A percentile compares a stretch with the other conserved stretches of the same genome.
These are phyloP conservation scores for Scaptomyza montana DNA, from an alignment of 1,140 invertebrate genomes.

Conservation along the genomic window DNA sequence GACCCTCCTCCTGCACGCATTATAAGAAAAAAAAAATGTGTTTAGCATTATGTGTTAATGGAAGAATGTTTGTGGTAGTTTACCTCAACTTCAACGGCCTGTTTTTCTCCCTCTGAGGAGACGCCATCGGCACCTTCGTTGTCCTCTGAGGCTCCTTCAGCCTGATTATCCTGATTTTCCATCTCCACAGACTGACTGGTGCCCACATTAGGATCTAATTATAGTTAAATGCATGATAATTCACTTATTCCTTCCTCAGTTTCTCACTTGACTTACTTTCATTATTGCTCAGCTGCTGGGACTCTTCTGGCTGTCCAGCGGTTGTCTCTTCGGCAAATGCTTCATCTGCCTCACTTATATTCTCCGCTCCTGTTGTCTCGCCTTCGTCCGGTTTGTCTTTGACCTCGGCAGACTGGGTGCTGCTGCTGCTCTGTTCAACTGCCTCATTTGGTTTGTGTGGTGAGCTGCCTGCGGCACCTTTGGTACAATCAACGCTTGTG, in stretches of 20 bases:
- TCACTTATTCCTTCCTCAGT: neutral
- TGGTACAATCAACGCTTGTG: constrained; percentile 46
- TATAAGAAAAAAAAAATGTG: neutral
- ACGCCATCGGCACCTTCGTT: constrained; percentile 84
- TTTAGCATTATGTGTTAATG: neutral
- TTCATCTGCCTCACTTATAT: constrained; percentile 67
- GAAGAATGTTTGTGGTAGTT: neutral
- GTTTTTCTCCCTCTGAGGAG: constrained; percentile 87
- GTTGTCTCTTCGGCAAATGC: constrained; percentile 70
- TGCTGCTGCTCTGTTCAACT: constrained; percentile 43
- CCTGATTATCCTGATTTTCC: constrained; percentile 66
- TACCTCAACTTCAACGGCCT: constrained; percentile 84
- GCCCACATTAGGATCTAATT: constrained; percentile 69
- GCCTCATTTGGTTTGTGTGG: constrained; percentile 59
- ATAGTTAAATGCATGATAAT: neutral
- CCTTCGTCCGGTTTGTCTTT: constrained; percentile 51
- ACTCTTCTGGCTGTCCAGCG: constrained; percentile 58
- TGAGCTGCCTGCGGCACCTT: constrained; percentile 46
- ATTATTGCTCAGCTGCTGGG: constrained; percentile 50
- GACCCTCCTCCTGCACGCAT: constrained; percentile 86
- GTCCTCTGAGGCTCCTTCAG: constrained; percentile 73
- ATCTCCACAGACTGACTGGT: constrained; percentile 77
- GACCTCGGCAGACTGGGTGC: constrained; percentile 39
- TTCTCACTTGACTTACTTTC: constrained; percentile 45
- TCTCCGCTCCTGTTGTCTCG: constrained; percentile 47